phyloP scores from a whole-genome alignment of 1,140 invertebrate genomes.

The Schlechtendalia chinensis region DNA sequence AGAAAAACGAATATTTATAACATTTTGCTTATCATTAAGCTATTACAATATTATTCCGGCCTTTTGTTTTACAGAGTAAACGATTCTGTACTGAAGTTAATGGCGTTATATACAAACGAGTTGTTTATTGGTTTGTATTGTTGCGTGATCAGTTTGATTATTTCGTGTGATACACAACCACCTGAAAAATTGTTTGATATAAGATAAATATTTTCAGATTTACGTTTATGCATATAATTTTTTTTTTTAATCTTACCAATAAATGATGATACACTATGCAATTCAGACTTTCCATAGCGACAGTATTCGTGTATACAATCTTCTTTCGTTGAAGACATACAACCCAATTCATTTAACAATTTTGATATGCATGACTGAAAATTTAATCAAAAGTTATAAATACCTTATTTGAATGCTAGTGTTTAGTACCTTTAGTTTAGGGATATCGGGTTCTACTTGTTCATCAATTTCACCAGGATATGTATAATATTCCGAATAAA shows the following conservation, averaged over 20 bases:
- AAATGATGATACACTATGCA: constrained; percentile 94
- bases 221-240: background rate
- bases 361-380: constrained; percentile 70
- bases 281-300: constrained; percentile 87
- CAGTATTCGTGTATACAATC: constrained; percentile 95
- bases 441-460: constrained; percentile 85
- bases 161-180: constrained; percentile 92
- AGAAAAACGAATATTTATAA: background rate
- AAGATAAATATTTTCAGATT: background rate
- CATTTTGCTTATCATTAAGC: background rate
- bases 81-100: constrained; percentile 80
- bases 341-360: constrained; percentile 82
- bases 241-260: constrained; percentile 65
- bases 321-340: constrained; percentile 76
- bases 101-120: constrained; percentile 93
- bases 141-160: constrained; percentile 94
- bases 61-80: constrained; percentile 64
- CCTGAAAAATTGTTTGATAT: constrained; percentile 57
- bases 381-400: constrained; percentile 1
- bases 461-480: constrained; percentile 87
- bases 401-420: too few species aligned
- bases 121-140: constrained; percentile 97
- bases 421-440: constrained; percentile 75
- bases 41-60: constrained; percentile 57
- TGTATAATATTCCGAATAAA: constrained; percentile 81